These are phyloP conservation scores for Gallinago stenura DNA, from an alignment of 2,797 vertebrate genomes.

Conservation along the genomic window DNA sequence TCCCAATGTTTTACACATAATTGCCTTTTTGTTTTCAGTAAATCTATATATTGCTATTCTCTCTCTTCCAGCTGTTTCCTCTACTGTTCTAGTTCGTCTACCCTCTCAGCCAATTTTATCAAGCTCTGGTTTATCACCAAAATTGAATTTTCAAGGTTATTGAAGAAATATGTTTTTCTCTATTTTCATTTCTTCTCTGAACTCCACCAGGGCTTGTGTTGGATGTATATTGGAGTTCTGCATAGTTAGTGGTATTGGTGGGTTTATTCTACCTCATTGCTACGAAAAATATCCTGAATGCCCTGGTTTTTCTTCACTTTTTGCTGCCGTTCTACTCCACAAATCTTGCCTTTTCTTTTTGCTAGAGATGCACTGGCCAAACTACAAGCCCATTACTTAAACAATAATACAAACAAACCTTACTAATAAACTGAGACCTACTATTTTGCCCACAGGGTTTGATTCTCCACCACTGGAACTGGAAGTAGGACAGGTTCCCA, in stretches of 20 bases:
- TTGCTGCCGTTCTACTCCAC: neutral
- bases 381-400: neutral
- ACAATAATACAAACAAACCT: neutral
- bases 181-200: constrained; percentile 11
- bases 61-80: constrained; percentile 21
- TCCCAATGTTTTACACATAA: neutral
- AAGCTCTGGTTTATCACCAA: constrained; percentile 58
- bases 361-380: neutral
- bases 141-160: constrained; percentile 75
- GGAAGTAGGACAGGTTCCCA: neutral
- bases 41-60: neutral
- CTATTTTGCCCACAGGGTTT: neutral
- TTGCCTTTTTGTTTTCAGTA: constrained; percentile 32
- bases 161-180: constrained; percentile 45
- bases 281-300: neutral
- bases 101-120: constrained; percentile 51
- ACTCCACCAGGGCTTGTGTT: neutral
- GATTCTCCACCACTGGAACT: no score
- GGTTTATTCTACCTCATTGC: neutral
- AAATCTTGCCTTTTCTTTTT: neutral
- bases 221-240: neutral
- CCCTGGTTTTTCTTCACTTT: neutral
- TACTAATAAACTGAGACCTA: neutral
- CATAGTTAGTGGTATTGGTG: neutral
- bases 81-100: constrained; percentile 34